Percentiles rank a stretch among this genome's conserved stretches.
Evolutionary conservation across 1,140 invertebrate species (phyloP).

Genomic region (Platorchestia sp.): DNA sequence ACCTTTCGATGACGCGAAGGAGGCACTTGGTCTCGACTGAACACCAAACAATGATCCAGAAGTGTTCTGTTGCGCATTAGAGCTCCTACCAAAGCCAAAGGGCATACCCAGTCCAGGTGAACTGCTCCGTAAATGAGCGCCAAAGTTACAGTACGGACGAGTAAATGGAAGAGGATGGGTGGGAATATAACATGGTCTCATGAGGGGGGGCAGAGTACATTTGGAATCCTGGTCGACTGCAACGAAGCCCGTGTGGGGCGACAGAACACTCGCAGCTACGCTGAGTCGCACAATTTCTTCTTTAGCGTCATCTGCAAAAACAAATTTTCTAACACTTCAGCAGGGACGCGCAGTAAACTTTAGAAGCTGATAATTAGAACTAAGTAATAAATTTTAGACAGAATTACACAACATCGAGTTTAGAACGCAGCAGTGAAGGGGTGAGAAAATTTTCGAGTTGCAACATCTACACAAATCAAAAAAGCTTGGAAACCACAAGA

Average conservation of each 20-base stretch:
- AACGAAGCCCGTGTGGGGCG: neutral
- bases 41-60: neutral
- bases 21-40: neutral
- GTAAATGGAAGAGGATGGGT: neutral
- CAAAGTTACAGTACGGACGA: neutral
- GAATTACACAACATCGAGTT: neutral
- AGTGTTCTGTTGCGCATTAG: neutral
- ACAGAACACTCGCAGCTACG: neutral
- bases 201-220: neutral
- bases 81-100: neutral
- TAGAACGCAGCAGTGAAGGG: neutral
- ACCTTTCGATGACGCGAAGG: neutral
- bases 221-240: neutral
- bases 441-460: neutral
- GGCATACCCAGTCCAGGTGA: neutral
- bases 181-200: neutral
- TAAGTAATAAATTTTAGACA: neutral
- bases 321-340: neutral
- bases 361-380: neutral
- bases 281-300: slow-evolving; percentile 11
- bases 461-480: neutral
- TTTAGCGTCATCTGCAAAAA: neutral
- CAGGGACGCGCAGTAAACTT: neutral
- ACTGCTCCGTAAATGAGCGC: neutral
- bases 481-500: neutral